Conservation (phyloP, 2,888 invertebrate genomes). For the Bombylius major region DNA sequence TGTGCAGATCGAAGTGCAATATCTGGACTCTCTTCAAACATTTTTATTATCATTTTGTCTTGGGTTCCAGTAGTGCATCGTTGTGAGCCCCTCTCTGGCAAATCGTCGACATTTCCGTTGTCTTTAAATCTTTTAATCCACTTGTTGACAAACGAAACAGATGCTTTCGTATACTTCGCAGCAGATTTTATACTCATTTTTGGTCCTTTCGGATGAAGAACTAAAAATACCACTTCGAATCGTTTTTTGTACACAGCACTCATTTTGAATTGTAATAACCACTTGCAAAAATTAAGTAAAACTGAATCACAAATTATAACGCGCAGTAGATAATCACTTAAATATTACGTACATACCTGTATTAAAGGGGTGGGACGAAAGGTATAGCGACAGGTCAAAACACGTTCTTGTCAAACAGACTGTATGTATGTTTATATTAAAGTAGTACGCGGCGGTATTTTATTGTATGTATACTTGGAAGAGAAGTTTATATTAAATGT, state of each 20-base stretch:
- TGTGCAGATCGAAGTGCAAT: background rate
- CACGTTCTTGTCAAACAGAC: too few species aligned
- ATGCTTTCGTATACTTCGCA: background rate
- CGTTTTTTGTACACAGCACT: background rate
- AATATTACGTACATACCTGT: too few species aligned
- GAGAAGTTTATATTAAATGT: too few species aligned
- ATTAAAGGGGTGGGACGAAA: too few species aligned
- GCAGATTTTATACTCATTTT: background rate
- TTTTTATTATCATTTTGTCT: background rate
- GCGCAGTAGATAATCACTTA: too few species aligned
- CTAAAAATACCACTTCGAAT: background rate
- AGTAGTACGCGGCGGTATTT: too few species aligned
- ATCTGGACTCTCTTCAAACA: background rate
- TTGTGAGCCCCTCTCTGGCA: background rate
- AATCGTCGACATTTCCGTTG: background rate
- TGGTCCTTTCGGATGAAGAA: background rate
- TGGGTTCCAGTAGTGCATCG: background rate
- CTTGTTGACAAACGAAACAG: background rate
- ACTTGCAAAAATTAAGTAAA: too few species aligned
- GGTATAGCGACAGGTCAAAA: too few species aligned
- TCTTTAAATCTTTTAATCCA: background rate
- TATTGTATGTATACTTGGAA: too few species aligned
- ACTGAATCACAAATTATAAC: too few species aligned
- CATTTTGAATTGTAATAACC: too few species aligned
- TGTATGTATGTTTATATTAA: too few species aligned